Percentiles rank a stretch among this genome's conserved stretches.
Evolutionary conservation across 2,888 invertebrate species (phyloP).

Genomic region (Ormyrus nitidulus): DNA sequence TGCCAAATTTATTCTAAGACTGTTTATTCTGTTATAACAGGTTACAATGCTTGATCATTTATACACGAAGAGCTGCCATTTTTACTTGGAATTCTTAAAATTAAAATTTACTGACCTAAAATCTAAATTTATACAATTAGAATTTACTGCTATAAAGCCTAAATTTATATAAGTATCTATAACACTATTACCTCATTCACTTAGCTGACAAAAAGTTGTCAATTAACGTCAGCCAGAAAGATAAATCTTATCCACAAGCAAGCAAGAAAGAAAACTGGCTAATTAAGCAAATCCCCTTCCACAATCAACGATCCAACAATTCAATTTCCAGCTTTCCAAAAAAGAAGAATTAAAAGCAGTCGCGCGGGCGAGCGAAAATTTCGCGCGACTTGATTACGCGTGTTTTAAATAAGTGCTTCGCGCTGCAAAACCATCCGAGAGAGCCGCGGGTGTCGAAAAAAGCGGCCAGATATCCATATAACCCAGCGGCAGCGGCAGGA

Average conservation of each 20-base stretch:
- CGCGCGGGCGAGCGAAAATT: constrained; percentile 39
- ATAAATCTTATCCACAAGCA: not conserved
- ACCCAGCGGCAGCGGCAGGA: not conserved
- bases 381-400: constrained; percentile 46
- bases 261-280: constrained; percentile 30
- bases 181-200: too few species aligned
- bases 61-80: too few species aligned
- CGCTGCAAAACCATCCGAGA: not conserved
- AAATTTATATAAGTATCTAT: too few species aligned
- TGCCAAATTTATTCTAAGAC: too few species aligned
- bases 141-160: too few species aligned
- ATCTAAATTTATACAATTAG: too few species aligned
- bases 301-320: constrained; percentile 44
- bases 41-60: too few species aligned
- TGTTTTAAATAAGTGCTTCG: constrained; percentile 49
- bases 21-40: too few species aligned
- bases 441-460: not conserved
- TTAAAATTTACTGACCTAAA: too few species aligned
- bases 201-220: too few species aligned
- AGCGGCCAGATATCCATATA: constrained; percentile 1
- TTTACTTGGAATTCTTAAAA: too few species aligned
- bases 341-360: constrained; percentile 34
- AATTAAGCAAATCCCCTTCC: constrained; percentile 42
- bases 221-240: too few species aligned
- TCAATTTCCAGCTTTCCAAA: constrained; percentile 32